Evolutionary conservation across 2,888 invertebrate species (phyloP).

Genomic region (Parnassius orleans): DNA sequence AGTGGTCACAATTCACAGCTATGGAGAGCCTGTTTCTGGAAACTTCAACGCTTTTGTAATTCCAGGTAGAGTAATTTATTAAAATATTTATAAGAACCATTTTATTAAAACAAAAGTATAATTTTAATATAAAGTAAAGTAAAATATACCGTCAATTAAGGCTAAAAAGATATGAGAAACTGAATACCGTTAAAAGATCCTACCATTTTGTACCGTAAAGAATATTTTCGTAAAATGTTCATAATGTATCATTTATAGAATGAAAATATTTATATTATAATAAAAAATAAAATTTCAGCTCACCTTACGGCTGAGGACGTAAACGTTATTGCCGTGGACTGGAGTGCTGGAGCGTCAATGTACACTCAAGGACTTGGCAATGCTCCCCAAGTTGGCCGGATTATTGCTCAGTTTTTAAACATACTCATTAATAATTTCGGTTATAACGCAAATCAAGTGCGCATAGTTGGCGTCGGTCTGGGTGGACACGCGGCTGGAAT

Average conservation of each 20-base stretch:
- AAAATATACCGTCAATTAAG: too few species aligned
- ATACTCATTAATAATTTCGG: conserved; percentile 51
- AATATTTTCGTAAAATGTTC: too few species aligned
- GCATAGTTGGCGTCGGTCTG: conserved; percentile 67
- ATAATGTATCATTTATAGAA: too few species aligned
- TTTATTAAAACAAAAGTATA: not conserved
- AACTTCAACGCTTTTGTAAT: conserved; percentile 65
- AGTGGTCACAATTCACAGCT: conserved; percentile 57
- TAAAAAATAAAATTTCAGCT: conserved; percentile 45
- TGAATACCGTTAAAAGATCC: too few species aligned
- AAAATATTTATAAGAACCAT: too few species aligned
- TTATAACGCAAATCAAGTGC: conserved; percentile 47
- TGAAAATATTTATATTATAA: too few species aligned
- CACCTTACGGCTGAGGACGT: conserved; percentile 52
- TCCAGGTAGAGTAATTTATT: conserved; percentile 41
- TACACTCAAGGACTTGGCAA: conserved; percentile 60
- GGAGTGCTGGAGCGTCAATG: conserved; percentile 51
- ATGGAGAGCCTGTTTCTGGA: conserved; percentile 47
- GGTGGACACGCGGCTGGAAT: conserved; percentile 74
- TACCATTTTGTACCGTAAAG: too few species aligned
- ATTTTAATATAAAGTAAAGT: too few species aligned
- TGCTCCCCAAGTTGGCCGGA: conserved; percentile 53
- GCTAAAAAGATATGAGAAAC: too few species aligned
- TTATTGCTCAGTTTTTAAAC: conserved; percentile 64
- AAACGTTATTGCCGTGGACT: conserved; percentile 70